A percentile compares a stretch with the other conserved stretches of the same genome.
phyloP scores from a whole-genome alignment of 2,113 vertebrate species.

The Microcebus jonahi region DNA sequence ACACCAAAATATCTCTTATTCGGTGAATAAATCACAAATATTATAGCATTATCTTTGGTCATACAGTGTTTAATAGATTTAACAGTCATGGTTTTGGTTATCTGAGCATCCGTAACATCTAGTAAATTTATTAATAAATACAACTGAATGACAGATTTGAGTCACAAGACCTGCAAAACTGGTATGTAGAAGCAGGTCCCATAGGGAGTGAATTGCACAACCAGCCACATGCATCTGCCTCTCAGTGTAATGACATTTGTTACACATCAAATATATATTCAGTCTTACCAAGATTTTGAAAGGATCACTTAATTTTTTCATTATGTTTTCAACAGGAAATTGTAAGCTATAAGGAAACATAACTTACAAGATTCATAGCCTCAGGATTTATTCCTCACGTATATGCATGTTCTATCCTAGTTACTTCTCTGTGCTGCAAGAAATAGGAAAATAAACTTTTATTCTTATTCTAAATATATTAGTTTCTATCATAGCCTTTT shows the following conservation, averaged over 20 bases:
- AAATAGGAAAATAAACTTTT: slow-evolving; percentile 60
- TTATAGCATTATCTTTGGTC: not conserved
- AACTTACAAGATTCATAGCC: slow-evolving; percentile 20
- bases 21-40: not conserved
- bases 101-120: not conserved
- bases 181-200: not conserved
- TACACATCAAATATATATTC: not conserved
- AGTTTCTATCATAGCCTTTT: slow-evolving; percentile 63
- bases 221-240: not conserved
- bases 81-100: slow-evolving; percentile 1
- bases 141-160: slow-evolving; percentile 37
- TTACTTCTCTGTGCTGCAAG: slow-evolving; percentile 41
- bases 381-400: slow-evolving; percentile 13
- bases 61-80: slow-evolving; percentile 10
- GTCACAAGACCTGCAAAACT: not conserved
- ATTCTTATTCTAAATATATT: slow-evolving; percentile 63
- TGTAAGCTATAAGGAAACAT: slow-evolving; percentile 17
- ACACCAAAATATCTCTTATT: not conserved
- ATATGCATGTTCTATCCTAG: slow-evolving; percentile 3
- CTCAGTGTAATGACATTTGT: slow-evolving; percentile 44
- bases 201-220: slow-evolving; percentile 8
- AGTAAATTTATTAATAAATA: slow-evolving; percentile 10
- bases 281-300: slow-evolving; percentile 35
- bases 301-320: slow-evolving; percentile 41
- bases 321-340: slow-evolving; percentile 10